Evolutionary conservation across 1,140 invertebrate genomes (phyloP).

Genomic region (Musca domestica): DNA sequence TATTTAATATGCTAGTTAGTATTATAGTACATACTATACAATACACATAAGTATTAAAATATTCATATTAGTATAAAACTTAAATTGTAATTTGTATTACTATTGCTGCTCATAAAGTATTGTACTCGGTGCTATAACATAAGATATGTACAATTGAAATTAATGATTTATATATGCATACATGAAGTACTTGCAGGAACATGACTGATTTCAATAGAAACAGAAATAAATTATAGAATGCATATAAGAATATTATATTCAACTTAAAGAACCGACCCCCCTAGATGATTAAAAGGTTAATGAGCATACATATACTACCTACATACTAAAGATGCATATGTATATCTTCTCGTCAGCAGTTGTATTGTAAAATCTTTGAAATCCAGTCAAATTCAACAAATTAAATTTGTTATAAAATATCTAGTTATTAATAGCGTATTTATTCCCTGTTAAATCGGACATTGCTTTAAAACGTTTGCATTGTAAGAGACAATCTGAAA

Average conservation of each 20-base stretch:
- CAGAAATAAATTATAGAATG: not conserved
- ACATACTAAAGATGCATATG: no score
- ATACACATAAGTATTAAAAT: not conserved
- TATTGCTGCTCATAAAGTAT: slow-evolving; percentile 19
- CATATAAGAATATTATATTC: slow-evolving; percentile 3
- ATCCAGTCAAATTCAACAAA: no score
- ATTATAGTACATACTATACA: slow-evolving; percentile 1
- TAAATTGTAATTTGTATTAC: not conserved
- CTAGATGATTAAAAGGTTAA: no score
- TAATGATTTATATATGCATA: not conserved
- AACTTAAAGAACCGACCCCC: not conserved
- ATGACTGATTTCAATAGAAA: slow-evolving; percentile 11
- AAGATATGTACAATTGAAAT: slow-evolving; percentile 15
- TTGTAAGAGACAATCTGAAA: no score
- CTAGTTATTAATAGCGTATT: no score
- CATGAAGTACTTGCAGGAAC: slow-evolving; percentile 2
- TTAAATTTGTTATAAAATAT: no score
- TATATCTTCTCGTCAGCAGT: no score
- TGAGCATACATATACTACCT: no score
- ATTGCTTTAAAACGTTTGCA: no score
- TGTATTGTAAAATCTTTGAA: no score
- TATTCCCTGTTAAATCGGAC: no score
- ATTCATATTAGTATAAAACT: slow-evolving; percentile 9
- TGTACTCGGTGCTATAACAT: slow-evolving; percentile 21
- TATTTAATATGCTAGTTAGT: slow-evolving; percentile 4